Evolutionary conservation across 2,113 vertebrate species (phyloP).

Genomic region (Nestor notabilis): DNA sequence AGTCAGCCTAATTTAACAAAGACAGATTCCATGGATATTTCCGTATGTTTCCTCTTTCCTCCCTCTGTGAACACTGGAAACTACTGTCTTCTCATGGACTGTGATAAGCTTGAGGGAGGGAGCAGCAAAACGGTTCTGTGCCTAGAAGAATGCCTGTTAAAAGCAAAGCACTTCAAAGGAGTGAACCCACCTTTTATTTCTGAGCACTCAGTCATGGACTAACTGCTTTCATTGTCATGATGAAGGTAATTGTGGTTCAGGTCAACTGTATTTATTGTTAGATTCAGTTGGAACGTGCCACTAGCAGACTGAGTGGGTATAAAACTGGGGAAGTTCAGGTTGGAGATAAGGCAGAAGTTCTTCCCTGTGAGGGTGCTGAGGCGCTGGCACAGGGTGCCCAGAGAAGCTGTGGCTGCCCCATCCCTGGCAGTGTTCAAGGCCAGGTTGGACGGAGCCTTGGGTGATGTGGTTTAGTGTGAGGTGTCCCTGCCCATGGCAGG

Average conservation of each 20-base stretch:
- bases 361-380: neutral
- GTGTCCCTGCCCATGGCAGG: neutral
- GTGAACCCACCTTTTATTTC: neutral
- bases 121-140: neutral
- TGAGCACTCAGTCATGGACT: slow-evolving; percentile 8
- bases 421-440: neutral
- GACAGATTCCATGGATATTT: slow-evolving; percentile 68
- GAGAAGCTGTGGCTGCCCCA: neutral
- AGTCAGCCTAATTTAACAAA: slow-evolving; percentile 3
- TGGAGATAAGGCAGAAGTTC: neutral
- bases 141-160: neutral
- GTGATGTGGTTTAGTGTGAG: neutral
- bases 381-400: neutral
- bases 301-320: neutral
- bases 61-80: slow-evolving; percentile 10
- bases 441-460: neutral
- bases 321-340: neutral
- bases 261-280: neutral
- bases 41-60: neutral
- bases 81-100: neutral
- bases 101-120: neutral
- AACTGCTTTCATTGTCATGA: neutral
- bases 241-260: neutral
- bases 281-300: neutral
- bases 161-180: slow-evolving; percentile 25